Conservation (phyloP, 92 coral and sea anemone genomes). For the Blastomussa wellsi region DNA sequence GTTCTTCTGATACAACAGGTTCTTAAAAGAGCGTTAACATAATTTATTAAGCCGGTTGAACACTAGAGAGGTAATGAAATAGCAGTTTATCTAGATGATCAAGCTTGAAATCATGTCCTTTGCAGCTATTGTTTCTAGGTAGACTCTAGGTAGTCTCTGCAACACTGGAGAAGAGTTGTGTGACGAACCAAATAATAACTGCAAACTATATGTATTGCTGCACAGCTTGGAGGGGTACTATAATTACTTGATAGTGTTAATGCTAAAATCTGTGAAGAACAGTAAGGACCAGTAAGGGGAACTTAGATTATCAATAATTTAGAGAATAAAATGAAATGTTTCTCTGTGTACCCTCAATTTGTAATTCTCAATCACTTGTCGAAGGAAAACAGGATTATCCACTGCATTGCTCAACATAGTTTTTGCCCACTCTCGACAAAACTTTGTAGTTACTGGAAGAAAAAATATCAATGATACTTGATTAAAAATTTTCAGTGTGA, state of each 20-base stretch:
- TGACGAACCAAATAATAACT: too few species aligned
- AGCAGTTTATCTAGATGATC: neutral
- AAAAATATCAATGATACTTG: neutral
- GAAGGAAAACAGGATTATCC: constrained; percentile 85
- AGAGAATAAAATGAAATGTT: neutral
- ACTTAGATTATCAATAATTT: neutral
- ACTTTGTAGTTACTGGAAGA: constrained; percentile 69
- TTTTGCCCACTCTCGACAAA: constrained; percentile 92
- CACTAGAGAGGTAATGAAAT: too few species aligned
- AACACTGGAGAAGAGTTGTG: too few species aligned
- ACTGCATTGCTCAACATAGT: constrained; percentile 84
- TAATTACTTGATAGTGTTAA: too few species aligned
- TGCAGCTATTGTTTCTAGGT: too few species aligned
- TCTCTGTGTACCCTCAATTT: constrained; percentile 73
- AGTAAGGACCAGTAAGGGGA: neutral
- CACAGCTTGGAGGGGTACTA: too few species aligned
- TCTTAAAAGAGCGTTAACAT: too few species aligned
- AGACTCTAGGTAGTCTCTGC: too few species aligned
- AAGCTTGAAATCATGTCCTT: neutral
- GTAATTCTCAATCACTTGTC: constrained; percentile 98
- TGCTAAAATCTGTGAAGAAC: neutral
- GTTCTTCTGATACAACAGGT: too few species aligned
- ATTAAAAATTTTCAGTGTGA: neutral
- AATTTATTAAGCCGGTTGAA: too few species aligned
- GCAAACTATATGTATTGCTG: too few species aligned